Percentiles rank a stretch among this genome's conserved stretches.
phyloP scores from a whole-genome alignment of 2,113 vertebrate species.

The Cromileptes altivelis region DNA sequence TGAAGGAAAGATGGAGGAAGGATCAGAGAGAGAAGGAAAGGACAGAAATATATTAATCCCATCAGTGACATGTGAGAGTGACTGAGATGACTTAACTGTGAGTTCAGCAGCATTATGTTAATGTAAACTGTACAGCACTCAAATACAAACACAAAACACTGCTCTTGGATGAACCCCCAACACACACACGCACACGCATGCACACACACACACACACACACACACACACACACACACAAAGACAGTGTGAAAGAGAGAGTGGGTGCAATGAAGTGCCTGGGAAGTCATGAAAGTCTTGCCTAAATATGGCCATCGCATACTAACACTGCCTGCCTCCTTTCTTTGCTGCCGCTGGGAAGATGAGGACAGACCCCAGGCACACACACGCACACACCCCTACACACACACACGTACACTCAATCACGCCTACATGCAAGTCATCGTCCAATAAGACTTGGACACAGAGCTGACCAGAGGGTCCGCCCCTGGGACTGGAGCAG shows the following conservation, averaged over 20 bases:
- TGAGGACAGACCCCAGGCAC: conserved; percentile 55
- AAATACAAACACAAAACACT: conserved; percentile 38
- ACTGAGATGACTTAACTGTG: conserved; percentile 20
- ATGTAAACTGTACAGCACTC: conserved; percentile 45
- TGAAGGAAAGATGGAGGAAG: conserved; percentile 6
- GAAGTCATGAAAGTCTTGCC: conserved; percentile 77
- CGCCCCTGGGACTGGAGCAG: conserved; percentile 24
- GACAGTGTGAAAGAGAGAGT: conserved; percentile 22
- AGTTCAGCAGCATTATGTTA: conserved; percentile 23
- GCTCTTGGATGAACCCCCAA: conserved; percentile 14
- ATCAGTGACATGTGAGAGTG: conserved; percentile 1
- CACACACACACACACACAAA: conserved; percentile 16
- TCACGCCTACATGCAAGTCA: conserved; percentile 44
- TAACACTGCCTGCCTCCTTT: conserved; percentile 60
- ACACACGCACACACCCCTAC: conserved; percentile 42
- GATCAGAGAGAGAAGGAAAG: not conserved
- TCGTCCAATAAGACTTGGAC: conserved; percentile 42
- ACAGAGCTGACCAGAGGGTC: conserved; percentile 22
- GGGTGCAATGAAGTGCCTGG: conserved; percentile 50
- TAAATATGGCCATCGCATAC: conserved; percentile 82
- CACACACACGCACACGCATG: not conserved
- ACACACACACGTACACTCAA: conserved; percentile 29
- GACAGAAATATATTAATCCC: not conserved
- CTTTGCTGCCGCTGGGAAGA: conserved; percentile 57
- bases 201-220: conserved; percentile 10